Conservation (phyloP, 2,888 invertebrate genomes). For the Machimus rusticus region DNA sequence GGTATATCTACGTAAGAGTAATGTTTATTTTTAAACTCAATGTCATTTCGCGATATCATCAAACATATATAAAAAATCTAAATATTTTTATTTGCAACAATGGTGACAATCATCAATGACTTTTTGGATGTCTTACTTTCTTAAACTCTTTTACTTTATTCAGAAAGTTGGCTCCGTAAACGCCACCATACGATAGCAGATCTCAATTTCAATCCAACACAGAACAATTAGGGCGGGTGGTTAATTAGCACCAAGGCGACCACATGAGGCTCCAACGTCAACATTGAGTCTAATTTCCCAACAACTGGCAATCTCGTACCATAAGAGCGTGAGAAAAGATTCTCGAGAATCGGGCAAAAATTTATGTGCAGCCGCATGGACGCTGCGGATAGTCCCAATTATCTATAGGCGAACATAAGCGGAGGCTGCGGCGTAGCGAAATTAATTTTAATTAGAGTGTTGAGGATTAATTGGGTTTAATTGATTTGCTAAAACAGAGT, state of each 20-base stretch:
- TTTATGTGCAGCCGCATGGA: constrained; percentile 23
- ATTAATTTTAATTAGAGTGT: constrained; percentile 54
- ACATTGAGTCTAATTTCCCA: constrained; percentile 37
- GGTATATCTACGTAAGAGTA: too few species aligned
- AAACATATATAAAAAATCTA: not conserved
- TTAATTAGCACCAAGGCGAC: constrained; percentile 40
- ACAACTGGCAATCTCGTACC: constrained; percentile 38
- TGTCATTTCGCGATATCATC: not conserved
- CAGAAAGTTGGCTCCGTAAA: not conserved
- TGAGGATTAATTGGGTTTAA: constrained; percentile 64
- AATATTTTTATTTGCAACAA: not conserved
- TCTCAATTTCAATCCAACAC: constrained; percentile 40
- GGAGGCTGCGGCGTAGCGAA: constrained; percentile 31
- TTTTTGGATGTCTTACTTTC: not conserved
- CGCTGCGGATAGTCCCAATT: constrained; percentile 20
- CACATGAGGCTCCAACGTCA: constrained; percentile 12
- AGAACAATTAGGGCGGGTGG: constrained; percentile 21
- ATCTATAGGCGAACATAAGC: constrained; percentile 11
- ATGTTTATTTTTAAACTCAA: too few species aligned
- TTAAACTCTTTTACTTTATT: not conserved
- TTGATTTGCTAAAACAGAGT: constrained; percentile 64
- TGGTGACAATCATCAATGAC: not conserved
- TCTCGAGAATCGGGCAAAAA: constrained; percentile 30
- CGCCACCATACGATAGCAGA: not conserved
- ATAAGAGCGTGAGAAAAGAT: constrained; percentile 41